A percentile compares a stretch with the other conserved stretches of the same genome.
These are phyloP conservation scores for Omphaloscelis lunosa DNA, from an alignment of 2,888 invertebrate species.

Conservation along the genomic window DNA sequence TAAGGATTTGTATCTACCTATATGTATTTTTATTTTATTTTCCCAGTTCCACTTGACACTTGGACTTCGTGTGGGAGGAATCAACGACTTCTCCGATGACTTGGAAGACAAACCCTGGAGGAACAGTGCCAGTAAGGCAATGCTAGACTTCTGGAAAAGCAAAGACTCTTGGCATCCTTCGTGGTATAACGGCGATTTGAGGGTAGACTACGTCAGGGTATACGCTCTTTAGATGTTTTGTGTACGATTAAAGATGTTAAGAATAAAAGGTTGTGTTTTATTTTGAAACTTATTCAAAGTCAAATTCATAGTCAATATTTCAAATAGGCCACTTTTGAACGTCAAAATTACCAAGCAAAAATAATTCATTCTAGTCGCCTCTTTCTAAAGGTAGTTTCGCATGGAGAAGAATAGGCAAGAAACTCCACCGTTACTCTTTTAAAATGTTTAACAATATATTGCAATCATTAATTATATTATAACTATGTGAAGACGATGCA, in stretches of 20 bases:
- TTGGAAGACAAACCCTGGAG: constrained; percentile 93
- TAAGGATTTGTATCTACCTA: not conserved
- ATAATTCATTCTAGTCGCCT: too few relatives aligned
- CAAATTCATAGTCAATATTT: too few relatives aligned
- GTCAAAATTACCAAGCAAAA: too few relatives aligned
- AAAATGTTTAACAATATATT: too few relatives aligned
- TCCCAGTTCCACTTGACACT: constrained; percentile 94
- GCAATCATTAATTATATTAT: too few relatives aligned
- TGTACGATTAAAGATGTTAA: not conserved
- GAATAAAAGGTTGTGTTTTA: not conserved
- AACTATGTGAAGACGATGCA: too few relatives aligned
- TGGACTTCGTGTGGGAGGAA: constrained; percentile 95
- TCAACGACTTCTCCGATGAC: constrained; percentile 93
- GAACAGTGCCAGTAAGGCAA: constrained; percentile 92
- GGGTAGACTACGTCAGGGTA: not conserved
- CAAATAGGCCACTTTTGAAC: too few relatives aligned
- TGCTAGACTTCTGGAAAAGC: constrained; percentile 92
- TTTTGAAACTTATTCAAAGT: not conserved
- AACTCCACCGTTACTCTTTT: too few relatives aligned
- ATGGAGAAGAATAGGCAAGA: too few relatives aligned
- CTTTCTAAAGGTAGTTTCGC: too few relatives aligned
- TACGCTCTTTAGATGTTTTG: not conserved
- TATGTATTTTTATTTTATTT: not conserved
- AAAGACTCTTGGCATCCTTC: constrained; percentile 91
- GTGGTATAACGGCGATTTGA: constrained; percentile 90